Conservation (phyloP, 1,140 invertebrate species). For the Globodera ellingtonae region DNA sequence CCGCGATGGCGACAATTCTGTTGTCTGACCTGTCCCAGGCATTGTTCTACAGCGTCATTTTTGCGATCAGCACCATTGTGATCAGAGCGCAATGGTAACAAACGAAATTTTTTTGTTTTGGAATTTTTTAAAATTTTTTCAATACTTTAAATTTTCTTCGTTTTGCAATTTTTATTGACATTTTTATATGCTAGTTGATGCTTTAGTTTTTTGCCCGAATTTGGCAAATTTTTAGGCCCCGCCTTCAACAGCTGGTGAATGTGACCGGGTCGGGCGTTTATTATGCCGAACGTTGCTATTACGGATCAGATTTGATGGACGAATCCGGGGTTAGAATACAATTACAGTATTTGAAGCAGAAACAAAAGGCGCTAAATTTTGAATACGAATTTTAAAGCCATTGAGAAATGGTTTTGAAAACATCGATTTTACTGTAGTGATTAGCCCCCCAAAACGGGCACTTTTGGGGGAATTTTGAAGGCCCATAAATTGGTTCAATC, state of each 20-base stretch:
- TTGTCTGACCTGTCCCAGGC: constrained; percentile 37
- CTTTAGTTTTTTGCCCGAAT: too few species aligned
- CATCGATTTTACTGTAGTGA: too few species aligned
- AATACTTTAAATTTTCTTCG: background rate
- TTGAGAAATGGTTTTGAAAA: too few species aligned
- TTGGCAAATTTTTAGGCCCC: constrained; percentile 19
- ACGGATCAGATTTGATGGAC: constrained; percentile 47
- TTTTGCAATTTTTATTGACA: too few species aligned
- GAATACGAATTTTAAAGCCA: too few species aligned
- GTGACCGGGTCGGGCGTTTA: constrained; percentile 55
- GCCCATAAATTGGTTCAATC: too few species aligned
- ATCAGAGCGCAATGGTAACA: constrained; percentile 46
- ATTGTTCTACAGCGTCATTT: constrained; percentile 38
- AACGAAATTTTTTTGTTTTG: background rate
- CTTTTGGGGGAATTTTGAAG: too few species aligned
- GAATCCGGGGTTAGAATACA: constrained; percentile 38
- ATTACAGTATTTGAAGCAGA: background rate
- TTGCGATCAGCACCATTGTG: constrained; percentile 44
- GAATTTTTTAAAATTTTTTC: constrained; percentile 9
- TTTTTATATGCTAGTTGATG: too few species aligned
- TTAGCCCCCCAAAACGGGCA: too few species aligned
- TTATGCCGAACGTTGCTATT: constrained; percentile 49
- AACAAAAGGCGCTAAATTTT: too few species aligned
- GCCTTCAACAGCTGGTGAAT: constrained; percentile 50
- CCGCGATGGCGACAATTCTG: constrained; percentile 34